Evolutionary conservation across 2,888 invertebrate genomes (phyloP).

Genomic region (Drepanosiphum platanoidis): DNA sequence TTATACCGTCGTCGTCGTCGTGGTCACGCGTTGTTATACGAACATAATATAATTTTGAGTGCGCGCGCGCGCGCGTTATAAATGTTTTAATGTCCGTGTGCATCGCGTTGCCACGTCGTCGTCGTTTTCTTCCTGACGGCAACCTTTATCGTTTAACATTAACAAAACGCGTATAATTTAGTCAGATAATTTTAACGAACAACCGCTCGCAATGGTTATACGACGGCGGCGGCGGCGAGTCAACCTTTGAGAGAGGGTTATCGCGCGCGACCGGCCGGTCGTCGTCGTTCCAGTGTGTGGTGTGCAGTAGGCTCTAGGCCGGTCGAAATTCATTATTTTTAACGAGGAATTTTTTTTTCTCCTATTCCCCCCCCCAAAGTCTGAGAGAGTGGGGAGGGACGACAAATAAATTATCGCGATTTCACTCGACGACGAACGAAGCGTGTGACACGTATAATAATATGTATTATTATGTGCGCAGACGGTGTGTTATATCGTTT

Average conservation of each 20-base stretch:
- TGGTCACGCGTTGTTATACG: too few species aligned
- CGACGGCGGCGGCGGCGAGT: neutral
- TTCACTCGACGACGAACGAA: too few species aligned
- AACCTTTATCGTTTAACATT: conserved; percentile 44
- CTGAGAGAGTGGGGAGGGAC: too few species aligned
- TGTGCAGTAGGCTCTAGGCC: neutral
- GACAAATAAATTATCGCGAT: neutral
- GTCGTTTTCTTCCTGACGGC: neutral
- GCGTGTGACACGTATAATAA: neutral
- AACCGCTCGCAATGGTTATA: neutral
- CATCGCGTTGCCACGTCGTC: neutral
- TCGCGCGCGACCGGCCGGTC: neutral
- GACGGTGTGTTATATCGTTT: too few species aligned
- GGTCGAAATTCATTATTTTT: neutral
- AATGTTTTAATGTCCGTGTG: neutral
- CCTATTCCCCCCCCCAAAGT: too few species aligned
- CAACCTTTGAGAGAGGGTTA: conserved; percentile 42
- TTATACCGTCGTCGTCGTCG: too few species aligned
- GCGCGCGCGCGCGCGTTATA: too few species aligned
- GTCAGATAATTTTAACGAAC: conserved; percentile 28
- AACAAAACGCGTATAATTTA: conserved; percentile 29
- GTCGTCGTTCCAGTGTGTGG: neutral
- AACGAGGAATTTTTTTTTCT: neutral
- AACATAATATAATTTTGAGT: neutral
- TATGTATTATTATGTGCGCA: too few species aligned